A percentile compares a stretch with the other conserved stretches of the same genome.
phyloP scores from a whole-genome alignment of 2,888 invertebrate genomes.

The Lysandra bellargus region DNA sequence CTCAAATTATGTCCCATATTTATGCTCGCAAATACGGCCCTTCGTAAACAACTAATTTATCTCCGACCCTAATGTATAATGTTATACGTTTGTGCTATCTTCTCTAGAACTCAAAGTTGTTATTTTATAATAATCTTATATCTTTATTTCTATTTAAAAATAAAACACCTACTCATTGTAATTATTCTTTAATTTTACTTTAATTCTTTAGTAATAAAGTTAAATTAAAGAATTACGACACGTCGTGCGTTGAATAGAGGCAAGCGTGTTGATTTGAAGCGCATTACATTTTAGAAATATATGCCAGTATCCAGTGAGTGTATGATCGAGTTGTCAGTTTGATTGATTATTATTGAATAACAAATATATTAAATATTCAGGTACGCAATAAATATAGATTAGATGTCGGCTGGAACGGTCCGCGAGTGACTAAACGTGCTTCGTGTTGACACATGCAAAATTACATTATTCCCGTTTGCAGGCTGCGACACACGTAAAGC shows the following conservation, averaged over 20 bases:
- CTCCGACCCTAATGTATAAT: neutral
- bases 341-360: slow-evolving; percentile 32
- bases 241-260: neutral
- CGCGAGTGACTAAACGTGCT: slow-evolving; percentile 44
- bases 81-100: neutral
- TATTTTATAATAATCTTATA: no score
- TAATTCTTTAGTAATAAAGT: no score
- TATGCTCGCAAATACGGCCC: neutral
- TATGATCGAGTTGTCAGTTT: slow-evolving; percentile 28
- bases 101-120: neutral
- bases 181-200: neutral
- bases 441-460: slow-evolving; percentile 65
- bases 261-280: neutral
- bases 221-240: neutral
- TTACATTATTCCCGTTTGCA: slow-evolving; percentile 54
- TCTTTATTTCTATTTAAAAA: neutral
- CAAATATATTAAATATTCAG: slow-evolving; percentile 29
- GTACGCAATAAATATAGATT: slow-evolving; percentile 34
- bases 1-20: slow-evolving; percentile 24
- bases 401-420: slow-evolving; percentile 36
- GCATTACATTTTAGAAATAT: neutral
- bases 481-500: slow-evolving; percentile 41
- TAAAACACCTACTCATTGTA: neutral
- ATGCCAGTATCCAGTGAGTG: neutral
- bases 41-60: slow-evolving; percentile 18